A percentile compares a stretch with the other conserved stretches of the same genome.
These are phyloP conservation scores for Morpho deidamia DNA, from an alignment of 2,888 invertebrate genomes.

Conservation along the genomic window DNA sequence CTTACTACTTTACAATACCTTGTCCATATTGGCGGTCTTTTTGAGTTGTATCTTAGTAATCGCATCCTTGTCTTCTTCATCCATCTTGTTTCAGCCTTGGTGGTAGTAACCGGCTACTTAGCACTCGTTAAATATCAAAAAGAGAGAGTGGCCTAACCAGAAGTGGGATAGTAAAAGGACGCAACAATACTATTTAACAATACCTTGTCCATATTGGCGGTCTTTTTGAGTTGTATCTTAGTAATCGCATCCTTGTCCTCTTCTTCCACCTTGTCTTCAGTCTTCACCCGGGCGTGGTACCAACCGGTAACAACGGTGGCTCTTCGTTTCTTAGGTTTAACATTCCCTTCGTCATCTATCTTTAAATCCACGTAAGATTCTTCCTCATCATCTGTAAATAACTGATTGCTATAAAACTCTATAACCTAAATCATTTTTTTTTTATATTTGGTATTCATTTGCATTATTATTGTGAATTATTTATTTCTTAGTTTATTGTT, in stretches of 20 bases:
- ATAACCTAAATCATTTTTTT: no score
- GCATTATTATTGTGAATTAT: no score
- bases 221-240: constrained; percentile 61
- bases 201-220: constrained; percentile 63
- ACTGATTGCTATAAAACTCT: neutral
- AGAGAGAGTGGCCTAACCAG: no score
- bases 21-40: neutral
- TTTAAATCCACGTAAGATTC: constrained; percentile 64
- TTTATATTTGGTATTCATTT: no score
- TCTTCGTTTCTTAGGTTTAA: constrained; percentile 51
- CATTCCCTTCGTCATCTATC: constrained; percentile 59
- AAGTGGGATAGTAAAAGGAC: no score
- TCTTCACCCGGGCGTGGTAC: constrained; percentile 56
- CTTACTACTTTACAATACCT: no score
- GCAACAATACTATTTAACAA: neutral
- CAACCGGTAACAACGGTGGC: constrained; percentile 38
- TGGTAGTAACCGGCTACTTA: no score
- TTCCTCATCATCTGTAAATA: constrained; percentile 51
- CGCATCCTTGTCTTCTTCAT: constrained; percentile 6
- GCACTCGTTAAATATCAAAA: no score
- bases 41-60: no score
- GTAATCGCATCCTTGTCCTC: constrained; percentile 45
- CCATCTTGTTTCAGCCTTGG: no score
- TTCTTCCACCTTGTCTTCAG: constrained; percentile 24
- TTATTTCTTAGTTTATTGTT: no score